Base-by-base conservation (phyloP, 2,888 invertebrate species). In the Cancer borealis region DNA sequence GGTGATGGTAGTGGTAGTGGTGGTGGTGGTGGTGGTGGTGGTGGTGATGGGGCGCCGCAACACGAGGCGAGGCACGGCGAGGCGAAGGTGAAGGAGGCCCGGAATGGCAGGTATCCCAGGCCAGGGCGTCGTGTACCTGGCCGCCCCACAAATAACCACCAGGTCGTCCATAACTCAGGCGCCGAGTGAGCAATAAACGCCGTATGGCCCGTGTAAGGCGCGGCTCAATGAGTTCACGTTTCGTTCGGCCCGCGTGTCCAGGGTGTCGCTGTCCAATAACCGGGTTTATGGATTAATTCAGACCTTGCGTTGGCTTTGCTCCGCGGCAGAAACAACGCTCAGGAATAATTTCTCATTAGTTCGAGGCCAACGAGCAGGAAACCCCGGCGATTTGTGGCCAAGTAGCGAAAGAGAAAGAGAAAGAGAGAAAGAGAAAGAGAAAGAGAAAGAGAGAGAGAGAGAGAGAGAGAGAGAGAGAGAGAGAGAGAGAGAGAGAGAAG, bases 111-210 rank as follows among this genome's bases (percentile, higher is more conserved):
- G 84, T 84, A 84, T 84, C 84, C 84, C 12, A 39, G 91, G 73
- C 73, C 45, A 45, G 39, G 30, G 26, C 73, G 21, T 60, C 46
- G 60, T 91, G 73, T 91, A 73, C 91, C 91, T 66, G 91, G 84
- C 47, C 73, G 79, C 73, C 60, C 39, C 92, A 73, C 46, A 88
- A 87, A 92, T 88, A 88, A 88, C 88, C 92, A 88, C 88, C 92
- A 60, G n/a, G 45, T 92, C 92, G n/a, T 87, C 87, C 88, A 88
- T 92, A 92, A 92, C 92, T 92, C 92, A 92, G 88, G 88, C 39
- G 60, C 10, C 45, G 88, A 88, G 92, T 54, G 88, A 88, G 92
- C 92, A 26, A 88, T 92, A 92, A 92, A 92, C 60, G 92, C 92
- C 92, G 92, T 88, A 60, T 88, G 88, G 92, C 66, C 39, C 88